Conservation (phyloP, 2,113 vertebrate species). For the Salvelinus sp. region DNA sequence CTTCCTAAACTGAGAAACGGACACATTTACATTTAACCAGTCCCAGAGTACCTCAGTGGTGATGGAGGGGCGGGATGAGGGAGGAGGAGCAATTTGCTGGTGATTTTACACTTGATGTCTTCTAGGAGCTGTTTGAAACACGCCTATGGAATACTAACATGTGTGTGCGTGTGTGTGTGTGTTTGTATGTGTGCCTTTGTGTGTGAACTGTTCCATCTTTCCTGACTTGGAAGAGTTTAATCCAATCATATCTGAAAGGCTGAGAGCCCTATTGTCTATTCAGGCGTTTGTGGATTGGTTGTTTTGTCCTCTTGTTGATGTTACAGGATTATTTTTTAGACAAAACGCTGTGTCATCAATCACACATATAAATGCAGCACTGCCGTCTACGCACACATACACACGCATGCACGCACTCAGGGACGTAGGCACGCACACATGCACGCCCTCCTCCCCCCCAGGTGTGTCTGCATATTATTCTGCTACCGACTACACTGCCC, state of each 20-base stretch:
- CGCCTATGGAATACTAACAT: constrained; percentile 1
- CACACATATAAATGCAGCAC: neutral
- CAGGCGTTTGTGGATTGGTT: neutral
- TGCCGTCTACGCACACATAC: too few species aligned
- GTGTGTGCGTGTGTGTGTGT: neutral
- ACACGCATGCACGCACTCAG: too few species aligned
- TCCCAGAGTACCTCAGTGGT: neutral
- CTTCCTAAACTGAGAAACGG: too few species aligned
- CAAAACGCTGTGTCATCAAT: neutral
- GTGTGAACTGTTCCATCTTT: neutral
- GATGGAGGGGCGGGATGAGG: neutral
- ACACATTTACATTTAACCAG: neutral
- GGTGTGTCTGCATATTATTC: too few species aligned
- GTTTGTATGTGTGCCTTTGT: neutral
- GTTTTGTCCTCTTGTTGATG: neutral
- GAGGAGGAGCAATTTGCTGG: neutral
- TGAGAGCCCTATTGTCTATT: too few species aligned
- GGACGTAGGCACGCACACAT: too few species aligned
- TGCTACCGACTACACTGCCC: too few species aligned
- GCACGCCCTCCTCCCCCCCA: too few species aligned
- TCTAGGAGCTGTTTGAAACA: constrained; percentile 11
- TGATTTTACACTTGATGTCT: neutral
- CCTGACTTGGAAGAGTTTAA: neutral
- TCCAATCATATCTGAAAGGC: neutral
- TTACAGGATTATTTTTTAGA: neutral